phyloP scores from a whole-genome alignment of 2,113 vertebrate genomes.

The Coptodon rendalli region DNA sequence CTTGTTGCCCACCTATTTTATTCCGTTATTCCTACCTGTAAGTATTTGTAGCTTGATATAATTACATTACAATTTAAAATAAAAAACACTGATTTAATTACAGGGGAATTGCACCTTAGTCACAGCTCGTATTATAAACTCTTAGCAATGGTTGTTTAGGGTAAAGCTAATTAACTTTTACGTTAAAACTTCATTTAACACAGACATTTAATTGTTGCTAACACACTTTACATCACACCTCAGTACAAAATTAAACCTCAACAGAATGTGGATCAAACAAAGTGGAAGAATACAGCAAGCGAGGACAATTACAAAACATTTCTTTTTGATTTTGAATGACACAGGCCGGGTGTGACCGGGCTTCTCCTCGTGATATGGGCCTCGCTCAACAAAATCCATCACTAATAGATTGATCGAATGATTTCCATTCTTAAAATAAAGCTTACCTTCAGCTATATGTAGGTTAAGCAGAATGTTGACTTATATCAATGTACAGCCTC shows the following conservation, averaged over 20 bases:
- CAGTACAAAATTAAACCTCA: neutral
- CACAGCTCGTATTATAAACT: neutral
- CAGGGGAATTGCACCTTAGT: neutral
- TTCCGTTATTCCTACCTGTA: neutral
- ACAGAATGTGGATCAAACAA: neutral
- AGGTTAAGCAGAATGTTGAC: neutral
- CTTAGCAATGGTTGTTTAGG: neutral
- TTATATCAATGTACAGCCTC: slow-evolving; percentile 22
- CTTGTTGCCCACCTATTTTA: neutral
- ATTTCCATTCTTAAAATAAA: neutral
- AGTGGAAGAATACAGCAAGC: neutral
- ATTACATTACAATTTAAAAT: neutral
- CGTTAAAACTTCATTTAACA: neutral
- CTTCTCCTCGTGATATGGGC: neutral
- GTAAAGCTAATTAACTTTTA: neutral
- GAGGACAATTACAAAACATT: neutral
- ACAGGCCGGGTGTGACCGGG: neutral
- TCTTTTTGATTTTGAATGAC: neutral
- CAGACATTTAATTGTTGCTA: neutral
- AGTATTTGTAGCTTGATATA: neutral
- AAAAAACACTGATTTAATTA: neutral
- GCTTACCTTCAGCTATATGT: slow-evolving; percentile 5
- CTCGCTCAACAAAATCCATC: neutral
- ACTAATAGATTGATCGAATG: neutral
- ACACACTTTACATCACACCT: neutral